A percentile compares a stretch with the other conserved stretches of the same genome.
phyloP scores from a whole-genome alignment of 2,888 invertebrate genomes.

The Archips crataeganus region DNA sequence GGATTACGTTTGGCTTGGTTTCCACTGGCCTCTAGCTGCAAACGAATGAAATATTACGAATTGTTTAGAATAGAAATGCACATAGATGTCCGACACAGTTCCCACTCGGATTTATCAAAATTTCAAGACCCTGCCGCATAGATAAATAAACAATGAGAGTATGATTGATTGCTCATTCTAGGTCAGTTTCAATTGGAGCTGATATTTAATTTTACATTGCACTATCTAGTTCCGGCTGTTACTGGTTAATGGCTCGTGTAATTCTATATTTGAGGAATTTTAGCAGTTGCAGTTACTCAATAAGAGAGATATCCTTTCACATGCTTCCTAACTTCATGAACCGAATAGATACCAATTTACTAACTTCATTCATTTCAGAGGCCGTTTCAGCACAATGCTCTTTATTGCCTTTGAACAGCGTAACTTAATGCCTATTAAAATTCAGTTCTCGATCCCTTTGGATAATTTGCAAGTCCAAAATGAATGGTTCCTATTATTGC shows the following conservation, averaged over 20 bases:
- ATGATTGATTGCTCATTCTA: conserved; percentile 35
- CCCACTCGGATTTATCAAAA: conserved; percentile 30
- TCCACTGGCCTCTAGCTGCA: conserved; percentile 19
- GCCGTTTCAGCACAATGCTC: conserved; percentile 19
- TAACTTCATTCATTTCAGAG: conserved; percentile 5
- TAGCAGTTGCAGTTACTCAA: conserved; percentile 15
- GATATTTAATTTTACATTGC: conserved; percentile 32
- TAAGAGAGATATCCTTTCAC: conserved; percentile 28
- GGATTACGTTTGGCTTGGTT: conserved; percentile 18
- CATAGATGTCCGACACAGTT: conserved; percentile 20
- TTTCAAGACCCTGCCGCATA: conserved; percentile 27
- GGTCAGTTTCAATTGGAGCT: conserved; percentile 35
- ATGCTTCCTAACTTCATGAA: neutral
- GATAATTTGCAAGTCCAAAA: conserved; percentile 35
- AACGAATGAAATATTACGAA: neutral
- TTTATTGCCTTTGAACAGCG: conserved; percentile 20
- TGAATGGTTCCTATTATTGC: conserved; percentile 25
- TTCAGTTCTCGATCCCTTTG: conserved; percentile 32
- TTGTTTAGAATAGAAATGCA: conserved; percentile 6
- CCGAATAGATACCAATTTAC: conserved; percentile 25
- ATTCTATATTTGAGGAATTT: conserved; percentile 33
- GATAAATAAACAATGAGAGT: conserved; percentile 35
- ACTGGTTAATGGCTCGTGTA: conserved; percentile 28
- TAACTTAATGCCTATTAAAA: conserved; percentile 37
- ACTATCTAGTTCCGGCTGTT: conserved; percentile 38